phyloP scores from a whole-genome alignment of 2,797 vertebrate species.

The Corythornis leucogaster region DNA sequence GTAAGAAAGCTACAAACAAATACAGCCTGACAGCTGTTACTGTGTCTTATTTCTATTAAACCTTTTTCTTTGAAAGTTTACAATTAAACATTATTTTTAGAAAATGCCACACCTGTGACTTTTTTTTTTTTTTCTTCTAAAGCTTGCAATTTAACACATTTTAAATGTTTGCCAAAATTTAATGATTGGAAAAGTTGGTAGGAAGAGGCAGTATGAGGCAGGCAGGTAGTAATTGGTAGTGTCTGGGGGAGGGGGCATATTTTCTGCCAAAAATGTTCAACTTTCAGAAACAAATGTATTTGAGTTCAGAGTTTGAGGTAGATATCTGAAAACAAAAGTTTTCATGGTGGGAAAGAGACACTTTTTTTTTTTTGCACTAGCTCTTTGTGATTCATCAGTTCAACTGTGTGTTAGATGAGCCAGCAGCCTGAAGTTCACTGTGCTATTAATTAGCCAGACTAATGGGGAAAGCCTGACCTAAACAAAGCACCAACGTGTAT shows the following conservation, averaged over 20 bases:
- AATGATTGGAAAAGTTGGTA: not conserved
- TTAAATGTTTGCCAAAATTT: not conserved
- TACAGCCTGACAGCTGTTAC: not conserved
- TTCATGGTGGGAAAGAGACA: not conserved
- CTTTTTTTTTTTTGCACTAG: not conserved
- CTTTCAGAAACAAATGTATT: not conserved
- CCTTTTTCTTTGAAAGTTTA: not conserved
- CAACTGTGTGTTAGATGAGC: not conserved
- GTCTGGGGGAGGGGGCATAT: not conserved
- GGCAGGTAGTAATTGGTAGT: not conserved
- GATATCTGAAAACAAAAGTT: not conserved
- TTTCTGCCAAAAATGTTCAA: not conserved
- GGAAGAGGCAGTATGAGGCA: not conserved
- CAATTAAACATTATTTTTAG: not conserved
- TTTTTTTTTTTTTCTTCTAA: not conserved
- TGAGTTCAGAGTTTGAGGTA: not conserved
- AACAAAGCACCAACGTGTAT: not conserved
- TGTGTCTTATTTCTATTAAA: not conserved
- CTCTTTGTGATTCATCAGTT: not conserved
- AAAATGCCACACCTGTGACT: not conserved
- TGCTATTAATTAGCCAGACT: not conserved
- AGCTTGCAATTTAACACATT: not conserved
- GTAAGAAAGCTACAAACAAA: not conserved
- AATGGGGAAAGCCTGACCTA: not conserved
- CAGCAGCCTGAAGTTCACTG: not conserved